Evolutionary conservation across 2,113 vertebrate genomes (phyloP), one percentile per base, ranked within the genome.

Genomic region (Oreocharis arfaki): DNA sequence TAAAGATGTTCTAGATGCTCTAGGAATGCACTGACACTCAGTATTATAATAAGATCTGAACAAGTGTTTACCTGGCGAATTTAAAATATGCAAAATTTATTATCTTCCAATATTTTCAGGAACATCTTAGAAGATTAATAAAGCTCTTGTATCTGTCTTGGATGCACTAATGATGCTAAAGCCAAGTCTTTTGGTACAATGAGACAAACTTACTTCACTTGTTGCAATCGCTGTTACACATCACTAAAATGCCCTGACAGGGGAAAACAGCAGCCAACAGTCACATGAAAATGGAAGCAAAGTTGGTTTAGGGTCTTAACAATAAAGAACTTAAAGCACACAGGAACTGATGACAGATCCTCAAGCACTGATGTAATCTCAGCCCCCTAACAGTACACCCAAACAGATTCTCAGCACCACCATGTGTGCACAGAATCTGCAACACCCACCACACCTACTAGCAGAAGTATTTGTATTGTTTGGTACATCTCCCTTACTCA

Each of bases 291-390:
- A 77, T 9, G 4, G 32, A 95, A 76, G 13, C 37, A 35, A 77
- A 89, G 18, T 8, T 9, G 1, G 16, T n/a, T 46, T 39, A 84
- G 23, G 13, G 23, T 44, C 50, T 78, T 46, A 52, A 56, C 2
- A 33, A 33, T 6, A 16, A 59, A 87, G 39, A 75, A 21, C 21
- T 55, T 52, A 44, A 67, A 69, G 65, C 3, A 16, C 20, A 55
- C 3, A 18, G 32, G 13, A 68, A 60, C 7, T 15, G 10, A 81
- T 15, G 5, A 61, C 23, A 89, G 14, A 46, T 27, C 37, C 42
- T 32, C 37, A 63, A 44, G 32, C 0, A 0, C 50, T 19, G 22
- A 47, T 6, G 7, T 30, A 20, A 47, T 23, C 60, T 67, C 73
- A 75, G 24, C 14, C 18, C 26, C 32, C 39, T 35, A 63, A 50